These are phyloP conservation scores for Uloborus plumipes DNA, from an alignment of 2,888 invertebrate species.

Conservation along the genomic window DNA sequence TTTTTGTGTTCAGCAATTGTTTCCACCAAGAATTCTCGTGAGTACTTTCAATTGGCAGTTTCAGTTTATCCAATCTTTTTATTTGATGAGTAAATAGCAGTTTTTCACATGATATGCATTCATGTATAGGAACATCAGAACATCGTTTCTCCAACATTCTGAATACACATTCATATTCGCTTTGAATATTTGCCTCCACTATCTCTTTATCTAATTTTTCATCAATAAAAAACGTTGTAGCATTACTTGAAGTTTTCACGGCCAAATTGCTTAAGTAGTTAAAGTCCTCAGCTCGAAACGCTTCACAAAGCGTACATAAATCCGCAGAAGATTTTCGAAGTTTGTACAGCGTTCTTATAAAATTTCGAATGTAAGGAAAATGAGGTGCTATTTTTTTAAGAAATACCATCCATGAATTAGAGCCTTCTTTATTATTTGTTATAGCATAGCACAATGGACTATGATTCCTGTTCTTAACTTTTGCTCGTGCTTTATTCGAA, in stretches of 20 bases:
- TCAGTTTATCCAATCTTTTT: background rate
- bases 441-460: background rate
- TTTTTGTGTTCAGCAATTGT: background rate
- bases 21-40: no score
- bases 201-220: background rate
- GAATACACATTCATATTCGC: background rate
- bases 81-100: background rate
- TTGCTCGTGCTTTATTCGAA: background rate
- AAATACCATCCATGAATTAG: background rate
- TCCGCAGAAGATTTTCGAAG: background rate
- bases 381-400: background rate
- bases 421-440: background rate
- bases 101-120: background rate
- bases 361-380: background rate
- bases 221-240: background rate
- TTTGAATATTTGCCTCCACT: background rate
- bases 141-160: background rate
- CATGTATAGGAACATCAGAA: background rate
- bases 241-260: background rate
- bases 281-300: background rate
- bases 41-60: background rate
- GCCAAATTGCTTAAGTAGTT: background rate
- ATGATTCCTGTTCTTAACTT: background rate
- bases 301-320: background rate
- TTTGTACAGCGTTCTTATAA: background rate